These are phyloP conservation scores for Drosophila infuscata DNA, from an alignment of 2,888 invertebrate genomes.

Conservation along the genomic window DNA sequence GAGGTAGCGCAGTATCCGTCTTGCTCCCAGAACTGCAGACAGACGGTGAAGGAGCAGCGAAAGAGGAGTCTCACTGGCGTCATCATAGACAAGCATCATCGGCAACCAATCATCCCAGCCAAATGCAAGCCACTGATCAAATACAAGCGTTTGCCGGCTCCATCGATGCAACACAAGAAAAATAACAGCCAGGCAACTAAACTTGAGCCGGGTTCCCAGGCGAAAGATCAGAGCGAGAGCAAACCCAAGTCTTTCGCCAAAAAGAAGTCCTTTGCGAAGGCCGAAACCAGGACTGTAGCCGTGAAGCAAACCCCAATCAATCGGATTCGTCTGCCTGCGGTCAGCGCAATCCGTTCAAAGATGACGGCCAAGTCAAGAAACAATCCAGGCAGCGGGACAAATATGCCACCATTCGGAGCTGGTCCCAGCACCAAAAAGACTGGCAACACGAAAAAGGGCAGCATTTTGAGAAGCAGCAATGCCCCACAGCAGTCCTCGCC, in stretches of 20 bases:
- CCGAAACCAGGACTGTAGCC: background rate
- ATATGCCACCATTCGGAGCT: too few relatives aligned
- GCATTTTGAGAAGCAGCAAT: background rate
- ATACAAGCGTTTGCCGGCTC: background rate
- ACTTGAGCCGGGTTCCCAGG: background rate
- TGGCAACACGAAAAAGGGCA: background rate
- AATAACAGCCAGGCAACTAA: background rate
- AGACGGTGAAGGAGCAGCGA: constrained; percentile 9
- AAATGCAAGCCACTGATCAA: constrained; percentile 9
- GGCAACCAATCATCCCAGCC: background rate
- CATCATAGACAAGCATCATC: constrained; percentile 40
- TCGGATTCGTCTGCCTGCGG: background rate
- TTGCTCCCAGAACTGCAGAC: constrained; percentile 2
- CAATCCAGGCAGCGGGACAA: background rate
- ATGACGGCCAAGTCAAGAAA: background rate
- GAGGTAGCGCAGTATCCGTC: background rate
- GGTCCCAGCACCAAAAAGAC: background rate
- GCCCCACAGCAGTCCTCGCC: background rate
- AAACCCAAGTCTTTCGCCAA: background rate
- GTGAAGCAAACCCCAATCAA: background rate
- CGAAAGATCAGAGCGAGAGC: background rate
- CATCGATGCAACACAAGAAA: background rate
- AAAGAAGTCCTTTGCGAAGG: background rate
- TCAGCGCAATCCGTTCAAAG: background rate
- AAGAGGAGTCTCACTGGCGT: constrained; percentile 37